phyloP scores from a whole-genome alignment of 1,140 invertebrate species.

The Drosophila albomicans region DNA sequence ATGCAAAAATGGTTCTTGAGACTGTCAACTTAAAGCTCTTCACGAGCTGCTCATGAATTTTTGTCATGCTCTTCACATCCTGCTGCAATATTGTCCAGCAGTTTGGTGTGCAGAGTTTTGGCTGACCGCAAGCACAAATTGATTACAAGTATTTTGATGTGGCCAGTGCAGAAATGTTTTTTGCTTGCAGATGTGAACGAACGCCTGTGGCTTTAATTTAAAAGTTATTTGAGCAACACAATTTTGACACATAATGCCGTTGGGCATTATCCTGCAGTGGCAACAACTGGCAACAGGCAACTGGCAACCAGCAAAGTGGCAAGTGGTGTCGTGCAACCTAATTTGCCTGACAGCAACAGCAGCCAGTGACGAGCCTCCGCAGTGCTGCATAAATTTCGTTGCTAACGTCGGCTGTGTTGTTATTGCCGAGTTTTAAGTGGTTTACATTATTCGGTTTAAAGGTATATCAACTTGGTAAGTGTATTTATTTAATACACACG shows the following conservation, averaged over 20 bases:
- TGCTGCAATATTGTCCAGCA: conserved; percentile 20
- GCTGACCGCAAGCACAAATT: conserved; percentile 76
- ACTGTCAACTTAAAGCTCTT: conserved; percentile 47
- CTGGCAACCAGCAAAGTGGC: background rate
- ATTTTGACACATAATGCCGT: conserved; percentile 74
- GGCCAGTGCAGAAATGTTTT: conserved; percentile 63
- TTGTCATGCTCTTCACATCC: conserved; percentile 21
- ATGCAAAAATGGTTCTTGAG: conserved; percentile 41
- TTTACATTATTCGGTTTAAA: conserved; percentile 83
- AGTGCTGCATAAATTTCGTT: conserved; percentile 65
- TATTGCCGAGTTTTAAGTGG: conserved; percentile 81
- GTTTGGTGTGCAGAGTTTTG: conserved; percentile 26
- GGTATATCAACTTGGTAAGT: conserved; percentile 82
- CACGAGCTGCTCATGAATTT: conserved; percentile 54
- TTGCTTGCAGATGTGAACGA: conserved; percentile 40
- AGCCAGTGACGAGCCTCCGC: conserved; percentile 33
- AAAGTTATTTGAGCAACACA: conserved; percentile 82
- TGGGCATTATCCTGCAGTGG: conserved; percentile 51
- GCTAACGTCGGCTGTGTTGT: conserved; percentile 54
- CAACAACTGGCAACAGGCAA: background rate
- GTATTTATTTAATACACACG: conserved; percentile 80
- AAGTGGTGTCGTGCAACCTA: conserved; percentile 60
- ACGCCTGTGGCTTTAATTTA: conserved; percentile 75
- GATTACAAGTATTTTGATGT: conserved; percentile 74
- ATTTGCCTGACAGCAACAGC: conserved; percentile 51